phyloP scores from a whole-genome alignment of 2,888 invertebrate genomes.

The Ptilodon capucinus region DNA sequence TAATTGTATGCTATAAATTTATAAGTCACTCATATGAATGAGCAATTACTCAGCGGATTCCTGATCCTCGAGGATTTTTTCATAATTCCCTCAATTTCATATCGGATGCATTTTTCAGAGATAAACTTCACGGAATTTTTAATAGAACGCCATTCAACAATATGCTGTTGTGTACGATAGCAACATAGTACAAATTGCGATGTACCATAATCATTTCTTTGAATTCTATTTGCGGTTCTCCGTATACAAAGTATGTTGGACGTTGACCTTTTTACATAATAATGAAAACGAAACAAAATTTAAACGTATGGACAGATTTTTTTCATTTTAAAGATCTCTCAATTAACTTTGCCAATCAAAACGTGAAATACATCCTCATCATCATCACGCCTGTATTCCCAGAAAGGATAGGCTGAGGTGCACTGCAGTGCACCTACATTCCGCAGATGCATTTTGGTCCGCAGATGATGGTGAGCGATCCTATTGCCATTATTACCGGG shows the following conservation, averaged over 20 bases:
- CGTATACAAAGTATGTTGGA: slow-evolving; percentile 1
- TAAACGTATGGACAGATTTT: no score
- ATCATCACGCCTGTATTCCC: no score
- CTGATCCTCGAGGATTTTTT: neutral
- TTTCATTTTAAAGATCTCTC: no score
- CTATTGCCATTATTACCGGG: no score
- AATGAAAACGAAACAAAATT: no score
- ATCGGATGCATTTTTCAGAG: slow-evolving; percentile 21
- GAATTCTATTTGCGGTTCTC: slow-evolving; percentile 31
- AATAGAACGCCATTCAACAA: slow-evolving; percentile 8
- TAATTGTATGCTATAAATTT: neutral
- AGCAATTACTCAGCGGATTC: neutral
- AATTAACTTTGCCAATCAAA: no score
- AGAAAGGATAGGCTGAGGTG: no score
- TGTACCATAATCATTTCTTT: slow-evolving; percentile 35
- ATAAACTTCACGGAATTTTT: slow-evolving; percentile 29
- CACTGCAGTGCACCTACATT: no score
- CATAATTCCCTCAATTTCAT: neutral
- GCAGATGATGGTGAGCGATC: no score
- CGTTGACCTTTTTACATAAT: neutral
- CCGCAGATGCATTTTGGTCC: no score
- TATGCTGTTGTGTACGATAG: slow-evolving; percentile 15
- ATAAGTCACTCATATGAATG: neutral
- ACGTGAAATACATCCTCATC: no score
- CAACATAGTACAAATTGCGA: slow-evolving; percentile 17